Evolutionary conservation across 2,113 vertebrate genomes (phyloP).

Genomic region (Campylomormyrus tamandua): DNA sequence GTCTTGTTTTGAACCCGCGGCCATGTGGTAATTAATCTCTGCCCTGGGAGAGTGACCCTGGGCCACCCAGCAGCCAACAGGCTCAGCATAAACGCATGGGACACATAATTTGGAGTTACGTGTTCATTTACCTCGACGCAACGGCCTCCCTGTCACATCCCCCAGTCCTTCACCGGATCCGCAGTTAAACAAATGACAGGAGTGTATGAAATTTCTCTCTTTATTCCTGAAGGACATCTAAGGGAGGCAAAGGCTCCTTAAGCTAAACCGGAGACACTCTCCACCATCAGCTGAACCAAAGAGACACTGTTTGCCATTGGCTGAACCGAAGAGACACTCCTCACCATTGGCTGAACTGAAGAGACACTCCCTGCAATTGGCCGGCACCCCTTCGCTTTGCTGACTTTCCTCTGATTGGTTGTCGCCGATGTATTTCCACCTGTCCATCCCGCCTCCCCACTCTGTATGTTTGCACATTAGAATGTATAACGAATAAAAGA

Average conservation of each 20-base stretch:
- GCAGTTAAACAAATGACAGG: background rate
- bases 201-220: background rate
- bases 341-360: background rate
- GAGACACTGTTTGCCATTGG: background rate
- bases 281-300: background rate
- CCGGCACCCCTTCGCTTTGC: background rate
- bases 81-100: no score
- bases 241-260: background rate
- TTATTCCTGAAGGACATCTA: background rate
- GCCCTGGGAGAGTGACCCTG: background rate
- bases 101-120: background rate
- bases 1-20: background rate
- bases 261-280: background rate
- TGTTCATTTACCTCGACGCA: background rate
- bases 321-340: background rate
- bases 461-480: conserved; percentile 72
- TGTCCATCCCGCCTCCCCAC: conserved; percentile 49
- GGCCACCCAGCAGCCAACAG: background rate
- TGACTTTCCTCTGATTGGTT: conserved; percentile 9
- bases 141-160: background rate
- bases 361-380: background rate
- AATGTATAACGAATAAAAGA: conserved; percentile 66
- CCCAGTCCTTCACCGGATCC: background rate
- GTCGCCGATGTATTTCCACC: conserved; percentile 34
- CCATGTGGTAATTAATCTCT: background rate